Evolutionary conservation across 2,113 vertebrate species (phyloP), one percentile per base, ranked within the genome.

Genomic region (Paraplagusia blochii): DNA sequence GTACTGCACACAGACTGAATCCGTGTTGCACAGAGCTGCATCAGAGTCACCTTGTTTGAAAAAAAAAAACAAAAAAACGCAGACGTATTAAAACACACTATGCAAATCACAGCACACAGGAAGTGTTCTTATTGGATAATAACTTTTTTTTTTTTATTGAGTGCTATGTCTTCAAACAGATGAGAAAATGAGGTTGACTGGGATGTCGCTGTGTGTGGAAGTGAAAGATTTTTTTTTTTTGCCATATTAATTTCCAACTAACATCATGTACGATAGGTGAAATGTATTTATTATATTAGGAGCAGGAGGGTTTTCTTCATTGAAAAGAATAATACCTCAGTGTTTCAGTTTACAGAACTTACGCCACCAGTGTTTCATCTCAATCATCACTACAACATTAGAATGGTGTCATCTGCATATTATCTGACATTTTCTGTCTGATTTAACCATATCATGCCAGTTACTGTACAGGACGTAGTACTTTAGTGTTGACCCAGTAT

Each of bases 51-150:
- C 76, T 75, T 76, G 72, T 76, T 74, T n/a, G n/a, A n/a, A n/a
- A n/a, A n/a, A n/a, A n/a, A n/a, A n/a, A n/a, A n/a, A n/a, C 66
- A 75, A 70, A 79, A 67, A 53, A 44, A 56, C 55, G 73, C 81
- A 73, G 83, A 74, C 76, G 58, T 48, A 66, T 85, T 56, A 47
- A 48, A 69, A 74, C 91, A 93, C 87, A 90, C 93, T 92, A 85
- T 92, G 93, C 91, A 89, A 92, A 89, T 94, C 91, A 88, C 72
- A 66, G 75, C 66, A 69, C 75, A 83, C 65, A 87, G 91, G 90
- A 94, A 94, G 93, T 96, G 93, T 95, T 94, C 95, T 95, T 94
- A 94, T 94, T 94, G 93, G 93, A 91, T 91, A 91, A 88, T 92
- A 90, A 40, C 13, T 40, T 40, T 5, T 8, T 11, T 38, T 60